phyloP scores from a whole-genome alignment of 2,797 vertebrate genomes.

The Crenuchus spilurus region DNA sequence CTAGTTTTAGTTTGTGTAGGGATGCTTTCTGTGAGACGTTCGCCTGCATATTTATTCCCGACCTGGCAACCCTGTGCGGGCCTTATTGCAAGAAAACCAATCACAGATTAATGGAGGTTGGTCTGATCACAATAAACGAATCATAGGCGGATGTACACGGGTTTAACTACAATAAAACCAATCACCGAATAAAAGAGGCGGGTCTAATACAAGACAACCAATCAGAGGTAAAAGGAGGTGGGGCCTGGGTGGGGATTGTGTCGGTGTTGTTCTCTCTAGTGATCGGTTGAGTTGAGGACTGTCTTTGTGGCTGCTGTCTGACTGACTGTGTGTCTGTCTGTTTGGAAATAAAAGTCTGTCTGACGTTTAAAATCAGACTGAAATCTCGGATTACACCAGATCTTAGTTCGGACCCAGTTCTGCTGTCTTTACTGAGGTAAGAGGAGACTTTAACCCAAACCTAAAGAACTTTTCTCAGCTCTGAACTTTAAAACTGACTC shows the following conservation, averaged over 20 bases:
- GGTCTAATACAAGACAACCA: constrained; percentile 23
- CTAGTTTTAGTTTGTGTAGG: too few species aligned
- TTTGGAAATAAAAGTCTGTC: constrained; percentile 28
- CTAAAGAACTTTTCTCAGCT: neutral
- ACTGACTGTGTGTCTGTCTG: too few species aligned
- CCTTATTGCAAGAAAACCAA: too few species aligned
- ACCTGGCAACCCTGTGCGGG: too few species aligned
- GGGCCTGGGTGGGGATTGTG: constrained; percentile 41
- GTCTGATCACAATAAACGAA: too few species aligned
- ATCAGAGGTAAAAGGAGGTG: constrained; percentile 19
- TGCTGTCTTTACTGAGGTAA: neutral
- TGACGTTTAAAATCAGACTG: neutral
- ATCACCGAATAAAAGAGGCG: constrained; percentile 20
- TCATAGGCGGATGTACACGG: too few species aligned
- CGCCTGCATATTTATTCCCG: too few species aligned
- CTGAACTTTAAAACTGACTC: neutral
- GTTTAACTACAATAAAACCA: constrained; percentile 29
- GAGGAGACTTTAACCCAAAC: neutral
- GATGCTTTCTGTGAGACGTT: too few species aligned
- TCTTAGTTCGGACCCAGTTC: neutral
- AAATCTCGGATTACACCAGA: neutral
- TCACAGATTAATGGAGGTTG: too few species aligned
- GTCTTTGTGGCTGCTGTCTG: constrained; percentile 25
- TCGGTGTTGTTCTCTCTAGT: constrained; percentile 25
- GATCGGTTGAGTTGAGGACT: constrained; percentile 39